phyloP scores from a whole-genome alignment of 2,113 vertebrate genomes.

The Apaloderma vittatum region DNA sequence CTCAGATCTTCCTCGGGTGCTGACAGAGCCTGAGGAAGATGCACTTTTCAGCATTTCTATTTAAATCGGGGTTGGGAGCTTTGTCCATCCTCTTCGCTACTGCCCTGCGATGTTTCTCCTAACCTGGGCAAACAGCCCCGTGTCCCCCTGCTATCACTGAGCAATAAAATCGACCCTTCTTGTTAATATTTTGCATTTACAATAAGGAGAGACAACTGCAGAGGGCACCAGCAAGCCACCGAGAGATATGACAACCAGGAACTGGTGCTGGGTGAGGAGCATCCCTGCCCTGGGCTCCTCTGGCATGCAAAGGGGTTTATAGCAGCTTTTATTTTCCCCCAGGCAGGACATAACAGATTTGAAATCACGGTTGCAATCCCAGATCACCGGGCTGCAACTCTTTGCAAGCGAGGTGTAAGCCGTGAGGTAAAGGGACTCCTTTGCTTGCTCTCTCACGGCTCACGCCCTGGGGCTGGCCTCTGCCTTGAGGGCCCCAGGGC shows the following conservation, averaged over 20 bases:
- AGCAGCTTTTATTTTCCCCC: neutral
- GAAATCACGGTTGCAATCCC: fast-evolving
- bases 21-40: neutral
- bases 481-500: neutral
- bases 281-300: neutral
- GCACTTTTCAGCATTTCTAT: neutral
- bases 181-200: fast-evolving
- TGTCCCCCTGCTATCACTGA: fast-evolving
- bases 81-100: neutral
- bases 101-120: neutral
- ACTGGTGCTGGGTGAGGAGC: neutral
- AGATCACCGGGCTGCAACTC: fast-evolving
- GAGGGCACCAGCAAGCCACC: conserved; percentile 30
- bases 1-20: neutral
- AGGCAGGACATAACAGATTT: neutral
- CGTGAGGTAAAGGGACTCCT: fast-evolving
- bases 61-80: neutral
- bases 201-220: neutral
- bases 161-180: fast-evolving
- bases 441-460: neutral
- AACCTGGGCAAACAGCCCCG: fast-evolving
- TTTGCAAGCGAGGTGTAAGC: neutral
- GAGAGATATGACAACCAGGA: fast-evolving
- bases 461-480: fast-evolving
- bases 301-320: fast-evolving